phyloP scores from a whole-genome alignment of 2,113 vertebrate species.

The Centropus bengalensis region DNA sequence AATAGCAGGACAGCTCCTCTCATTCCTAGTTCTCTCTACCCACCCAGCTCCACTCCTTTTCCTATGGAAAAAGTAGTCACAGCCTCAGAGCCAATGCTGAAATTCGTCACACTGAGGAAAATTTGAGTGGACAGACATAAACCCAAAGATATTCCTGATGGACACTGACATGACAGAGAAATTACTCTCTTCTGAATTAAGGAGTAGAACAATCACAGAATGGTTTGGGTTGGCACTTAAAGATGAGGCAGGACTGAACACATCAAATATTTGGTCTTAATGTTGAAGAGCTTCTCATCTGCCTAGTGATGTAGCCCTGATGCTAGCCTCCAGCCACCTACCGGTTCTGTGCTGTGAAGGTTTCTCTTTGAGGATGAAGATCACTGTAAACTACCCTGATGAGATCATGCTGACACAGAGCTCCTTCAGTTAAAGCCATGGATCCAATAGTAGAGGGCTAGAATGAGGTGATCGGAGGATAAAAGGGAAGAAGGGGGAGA shows the following conservation, averaged over 20 bases:
- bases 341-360: conserved; percentile 98
- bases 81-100: neutral
- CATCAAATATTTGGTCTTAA: neutral
- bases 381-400: conserved; percentile 96
- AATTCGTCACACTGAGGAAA: neutral
- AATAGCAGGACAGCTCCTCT: neutral
- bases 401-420: conserved; percentile 94
- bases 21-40: neutral
- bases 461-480: neutral
- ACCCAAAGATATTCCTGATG: neutral
- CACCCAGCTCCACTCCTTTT: neutral
- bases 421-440: conserved; percentile 96
- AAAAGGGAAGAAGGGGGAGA: neutral
- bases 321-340: conserved; percentile 46
- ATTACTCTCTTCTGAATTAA: neutral
- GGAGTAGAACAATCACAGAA: neutral
- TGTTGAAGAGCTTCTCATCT: neutral
- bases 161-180: neutral
- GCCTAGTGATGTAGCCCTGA: neutral
- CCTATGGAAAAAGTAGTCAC: neutral
- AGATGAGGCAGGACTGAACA: neutral
- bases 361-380: conserved; percentile 96
- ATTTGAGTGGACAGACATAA: neutral
- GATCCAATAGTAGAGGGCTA: conserved; percentile 95
- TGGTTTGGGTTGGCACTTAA: neutral